Conservation (phyloP, 2,888 invertebrate species). For the Neuroscelio doddi region DNA sequence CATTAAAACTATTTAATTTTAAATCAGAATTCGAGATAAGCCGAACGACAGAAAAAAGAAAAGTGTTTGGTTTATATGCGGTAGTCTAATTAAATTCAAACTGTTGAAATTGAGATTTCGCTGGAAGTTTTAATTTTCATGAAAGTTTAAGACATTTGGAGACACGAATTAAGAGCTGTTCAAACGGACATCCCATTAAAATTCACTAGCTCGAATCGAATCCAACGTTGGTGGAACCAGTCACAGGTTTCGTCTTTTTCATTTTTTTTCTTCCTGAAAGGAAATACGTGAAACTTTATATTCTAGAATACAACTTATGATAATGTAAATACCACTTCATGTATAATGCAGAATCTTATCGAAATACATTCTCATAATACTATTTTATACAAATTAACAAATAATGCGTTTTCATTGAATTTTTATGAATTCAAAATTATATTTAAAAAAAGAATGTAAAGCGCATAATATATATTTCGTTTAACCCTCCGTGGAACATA, state of each 20-base stretch:
- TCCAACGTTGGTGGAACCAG: conserved; percentile 19
- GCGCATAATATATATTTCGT: no score
- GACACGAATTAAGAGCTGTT: conserved; percentile 30
- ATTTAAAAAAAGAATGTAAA: no score
- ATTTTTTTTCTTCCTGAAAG: conserved; percentile 11
- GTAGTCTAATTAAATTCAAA: conserved; percentile 15
- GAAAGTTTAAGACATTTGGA: conserved; percentile 24
- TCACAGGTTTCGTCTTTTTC: conserved; percentile 9
- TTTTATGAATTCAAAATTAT: no score
- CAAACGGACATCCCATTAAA: conserved; percentile 32
- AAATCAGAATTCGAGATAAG: no score
- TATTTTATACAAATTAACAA: no score
- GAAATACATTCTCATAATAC: no score
- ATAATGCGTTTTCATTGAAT: no score
- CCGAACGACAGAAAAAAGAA: no score
- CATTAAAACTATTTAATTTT: no score
- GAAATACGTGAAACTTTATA: neutral
- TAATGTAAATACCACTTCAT: no score
- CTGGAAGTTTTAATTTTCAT: conserved; percentile 28
- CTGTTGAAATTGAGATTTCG: conserved; percentile 12
- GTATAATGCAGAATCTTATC: no score
- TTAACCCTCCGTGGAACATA: conserved; percentile 3
- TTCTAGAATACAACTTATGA: neutral
- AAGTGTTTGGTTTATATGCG: conserved; percentile 8
- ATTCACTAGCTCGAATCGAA: conserved; percentile 30